Evolutionary conservation across 1,140 invertebrate genomes (phyloP).

Genomic region (Drusus annulatus): DNA sequence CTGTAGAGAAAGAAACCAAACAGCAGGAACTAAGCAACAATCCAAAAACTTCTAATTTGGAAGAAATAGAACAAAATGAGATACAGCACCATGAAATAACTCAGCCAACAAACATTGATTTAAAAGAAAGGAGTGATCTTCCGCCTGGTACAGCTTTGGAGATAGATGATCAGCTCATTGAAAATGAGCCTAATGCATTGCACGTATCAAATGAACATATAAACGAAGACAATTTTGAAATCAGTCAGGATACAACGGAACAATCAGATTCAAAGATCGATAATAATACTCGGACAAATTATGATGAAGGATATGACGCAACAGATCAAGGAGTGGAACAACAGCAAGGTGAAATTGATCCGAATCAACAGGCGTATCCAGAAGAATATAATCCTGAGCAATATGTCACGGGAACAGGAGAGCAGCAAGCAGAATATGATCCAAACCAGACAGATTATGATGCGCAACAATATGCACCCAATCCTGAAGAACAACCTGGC

Average conservation of each 20-base stretch:
- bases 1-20: too few species aligned
- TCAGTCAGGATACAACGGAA: background rate
- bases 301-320: background rate
- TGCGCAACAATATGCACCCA: background rate
- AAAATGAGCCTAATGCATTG: slow-evolving; percentile 24
- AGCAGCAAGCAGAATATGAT: slow-evolving; percentile 13
- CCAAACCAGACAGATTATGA: slow-evolving; percentile 19
- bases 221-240: background rate
- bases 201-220: slow-evolving; percentile 24
- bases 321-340: background rate
- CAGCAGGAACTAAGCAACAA: too few species aligned
- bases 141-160: background rate
- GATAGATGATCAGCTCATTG: slow-evolving; percentile 10
- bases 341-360: background rate
- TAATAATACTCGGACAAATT: too few species aligned
- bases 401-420: background rate
- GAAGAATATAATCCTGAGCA: slow-evolving; percentile 33
- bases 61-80: too few species aligned
- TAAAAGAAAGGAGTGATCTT: background rate
- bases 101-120: too few species aligned
- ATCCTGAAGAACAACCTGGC: background rate
- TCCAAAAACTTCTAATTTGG: too few species aligned
- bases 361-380: background rate
- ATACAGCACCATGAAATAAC: too few species aligned
- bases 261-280: background rate